Percentiles rank a stretch among this genome's conserved stretches.
phyloP scores from a whole-genome alignment of 2,797 vertebrate species.

The Cyclopterus lumpus region DNA sequence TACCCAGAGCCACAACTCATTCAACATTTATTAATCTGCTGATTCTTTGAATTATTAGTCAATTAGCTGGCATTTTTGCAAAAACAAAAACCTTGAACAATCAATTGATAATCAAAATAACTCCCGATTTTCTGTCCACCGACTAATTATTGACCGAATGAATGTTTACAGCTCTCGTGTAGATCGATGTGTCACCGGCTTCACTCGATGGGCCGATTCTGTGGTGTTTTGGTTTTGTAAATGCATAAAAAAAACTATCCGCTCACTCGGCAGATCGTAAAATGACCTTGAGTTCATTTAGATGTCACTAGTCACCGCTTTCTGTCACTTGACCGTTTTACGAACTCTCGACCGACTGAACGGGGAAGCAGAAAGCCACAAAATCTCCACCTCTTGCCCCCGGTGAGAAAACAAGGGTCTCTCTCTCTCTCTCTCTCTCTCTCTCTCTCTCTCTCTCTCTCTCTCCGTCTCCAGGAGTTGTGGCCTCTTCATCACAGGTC shows the following conservation, averaged over 20 bases:
- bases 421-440: constrained; percentile 28
- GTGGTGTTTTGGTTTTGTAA: background rate
- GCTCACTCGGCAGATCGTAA: background rate
- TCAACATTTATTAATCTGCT: background rate
- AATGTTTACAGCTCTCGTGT: background rate
- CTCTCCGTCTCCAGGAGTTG: constrained; percentile 60
- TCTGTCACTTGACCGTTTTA: constrained; percentile 6
- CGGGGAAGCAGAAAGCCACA: constrained; percentile 45
- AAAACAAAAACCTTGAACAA: background rate
- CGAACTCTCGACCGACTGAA: constrained; percentile 34
- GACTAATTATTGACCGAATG: background rate
- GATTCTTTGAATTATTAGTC: background rate
- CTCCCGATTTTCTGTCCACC: background rate
- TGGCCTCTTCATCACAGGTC: constrained; percentile 60
- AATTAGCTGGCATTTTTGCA: background rate
- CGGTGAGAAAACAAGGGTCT: constrained; percentile 70
- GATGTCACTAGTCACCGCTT: background rate
- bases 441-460: constrained; percentile 16
- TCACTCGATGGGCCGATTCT: background rate
- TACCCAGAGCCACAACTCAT: background rate
- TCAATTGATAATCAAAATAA: background rate
- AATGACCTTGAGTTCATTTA: background rate
- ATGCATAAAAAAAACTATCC: background rate
- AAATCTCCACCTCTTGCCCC: constrained; percentile 60
- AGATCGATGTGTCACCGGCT: background rate